Evolutionary conservation across 1,140 invertebrate species (phyloP).

Genomic region (Macrosteles quadrilineatus): DNA sequence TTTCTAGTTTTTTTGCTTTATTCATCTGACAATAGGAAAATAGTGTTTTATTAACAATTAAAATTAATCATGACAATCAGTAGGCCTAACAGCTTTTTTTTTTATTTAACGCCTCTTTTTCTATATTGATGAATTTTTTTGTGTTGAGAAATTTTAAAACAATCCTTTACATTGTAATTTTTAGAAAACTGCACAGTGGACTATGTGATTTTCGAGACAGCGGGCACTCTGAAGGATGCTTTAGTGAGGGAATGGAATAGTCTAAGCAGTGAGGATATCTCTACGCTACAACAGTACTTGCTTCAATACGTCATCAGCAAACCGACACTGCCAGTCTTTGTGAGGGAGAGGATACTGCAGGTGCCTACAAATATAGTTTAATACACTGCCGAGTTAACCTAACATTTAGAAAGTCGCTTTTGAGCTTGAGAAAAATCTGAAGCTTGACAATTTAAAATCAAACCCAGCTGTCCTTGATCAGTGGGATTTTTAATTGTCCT

Average conservation of each 20-base stretch:
- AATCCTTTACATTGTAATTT: constrained; percentile 28
- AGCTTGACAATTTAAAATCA: too few relatives aligned
- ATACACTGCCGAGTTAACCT: too few relatives aligned
- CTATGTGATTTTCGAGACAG: constrained; percentile 86
- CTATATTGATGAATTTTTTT: too few relatives aligned
- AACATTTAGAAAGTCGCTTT: too few relatives aligned
- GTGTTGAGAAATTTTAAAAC: too few relatives aligned
- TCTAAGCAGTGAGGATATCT: constrained; percentile 65
- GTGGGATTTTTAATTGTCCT: too few relatives aligned
- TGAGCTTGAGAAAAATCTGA: too few relatives aligned
- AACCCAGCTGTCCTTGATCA: too few relatives aligned
- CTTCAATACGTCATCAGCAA: constrained; percentile 73
- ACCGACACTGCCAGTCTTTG: constrained; percentile 59
- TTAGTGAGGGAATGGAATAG: constrained; percentile 80
- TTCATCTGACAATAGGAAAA: neutral
- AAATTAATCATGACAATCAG: neutral
- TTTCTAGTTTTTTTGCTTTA: neutral
- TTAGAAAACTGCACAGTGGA: constrained; percentile 73
- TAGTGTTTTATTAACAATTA: neutral
- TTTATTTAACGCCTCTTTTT: too few relatives aligned
- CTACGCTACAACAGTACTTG: constrained; percentile 74
- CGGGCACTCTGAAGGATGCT: constrained; percentile 78
- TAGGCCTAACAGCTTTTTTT: neutral
- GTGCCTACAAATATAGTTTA: too few relatives aligned
- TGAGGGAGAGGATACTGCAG: constrained; percentile 70